A percentile compares a stretch with the other conserved stretches of the same genome.
Evolutionary conservation across 1,140 invertebrate genomes (phyloP).

Genomic region (Medauroidea extradentata): DNA sequence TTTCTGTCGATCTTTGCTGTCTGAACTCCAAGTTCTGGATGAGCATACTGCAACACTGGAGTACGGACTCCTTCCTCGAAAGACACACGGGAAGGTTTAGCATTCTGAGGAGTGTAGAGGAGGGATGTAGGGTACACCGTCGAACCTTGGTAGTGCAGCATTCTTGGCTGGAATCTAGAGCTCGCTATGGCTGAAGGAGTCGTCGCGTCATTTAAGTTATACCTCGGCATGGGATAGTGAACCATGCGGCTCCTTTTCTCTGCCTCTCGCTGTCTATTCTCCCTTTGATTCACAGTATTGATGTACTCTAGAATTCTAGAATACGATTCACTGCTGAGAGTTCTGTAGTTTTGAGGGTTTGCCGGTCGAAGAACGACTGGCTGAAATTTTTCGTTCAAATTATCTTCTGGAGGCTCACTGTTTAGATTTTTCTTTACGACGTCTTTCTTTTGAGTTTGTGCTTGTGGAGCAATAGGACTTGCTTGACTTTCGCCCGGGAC

Average conservation of each 20-base stretch:
- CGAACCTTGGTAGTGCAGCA: conserved; percentile 61
- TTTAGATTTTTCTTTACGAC: background rate
- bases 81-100: conserved; percentile 43
- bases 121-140: conserved; percentile 57
- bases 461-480: background rate
- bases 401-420: background rate
- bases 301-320: background rate
- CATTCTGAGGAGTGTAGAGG: conserved; percentile 50
- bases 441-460: background rate
- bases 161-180: conserved; percentile 36
- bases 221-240: background rate
- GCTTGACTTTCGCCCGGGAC: conserved; percentile 41
- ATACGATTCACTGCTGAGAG: background rate
- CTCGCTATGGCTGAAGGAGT: background rate
- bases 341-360: background rate
- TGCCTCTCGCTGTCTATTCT: background rate
- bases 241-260: background rate
- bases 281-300: conserved; percentile 5
- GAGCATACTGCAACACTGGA: conserved; percentile 70
- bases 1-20: conserved; percentile 46
- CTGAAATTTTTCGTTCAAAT: background rate
- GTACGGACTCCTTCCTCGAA: conserved; percentile 64
- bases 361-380: no score
- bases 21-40: conserved; percentile 70
- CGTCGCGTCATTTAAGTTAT: background rate